phyloP scores from a whole-genome alignment of 2,888 invertebrate species.

The Drosophila atroscutellata region DNA sequence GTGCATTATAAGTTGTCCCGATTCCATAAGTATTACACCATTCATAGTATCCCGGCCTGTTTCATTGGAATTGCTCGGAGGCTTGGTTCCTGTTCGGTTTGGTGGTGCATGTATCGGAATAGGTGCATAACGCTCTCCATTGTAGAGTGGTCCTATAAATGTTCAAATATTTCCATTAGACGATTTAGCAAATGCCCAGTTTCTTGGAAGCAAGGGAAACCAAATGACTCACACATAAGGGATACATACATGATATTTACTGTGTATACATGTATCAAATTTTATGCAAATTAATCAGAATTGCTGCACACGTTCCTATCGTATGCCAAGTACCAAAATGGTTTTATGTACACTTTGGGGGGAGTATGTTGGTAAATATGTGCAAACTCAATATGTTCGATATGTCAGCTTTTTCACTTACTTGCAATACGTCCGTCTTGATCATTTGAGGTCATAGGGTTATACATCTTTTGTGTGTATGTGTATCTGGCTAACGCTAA shows the following conservation, averaged over 20 bases:
- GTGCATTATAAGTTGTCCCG: constrained; percentile 19
- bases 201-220: background rate
- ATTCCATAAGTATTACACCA: constrained; percentile 16
- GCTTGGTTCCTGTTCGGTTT: background rate
- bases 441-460: background rate
- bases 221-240: constrained; percentile 18
- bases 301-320: background rate
- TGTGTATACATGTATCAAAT: too few relatives aligned
- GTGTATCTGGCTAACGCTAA: background rate
- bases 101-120: constrained; percentile 40
- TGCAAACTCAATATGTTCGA: background rate
- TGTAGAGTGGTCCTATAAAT: constrained; percentile 33
- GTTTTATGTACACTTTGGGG: background rate
- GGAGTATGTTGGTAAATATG: background rate
- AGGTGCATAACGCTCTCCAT: constrained; percentile 30
- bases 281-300: background rate
- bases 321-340: background rate
- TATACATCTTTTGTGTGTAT: background rate
- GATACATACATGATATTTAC: constrained; percentile 1
- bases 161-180: background rate
- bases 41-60: background rate
- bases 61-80: background rate
- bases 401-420: background rate
- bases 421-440: background rate
- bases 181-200: background rate